Evolutionary conservation across 2,113 vertebrate genomes (phyloP).

Genomic region (Paedocypris sp.): DNA sequence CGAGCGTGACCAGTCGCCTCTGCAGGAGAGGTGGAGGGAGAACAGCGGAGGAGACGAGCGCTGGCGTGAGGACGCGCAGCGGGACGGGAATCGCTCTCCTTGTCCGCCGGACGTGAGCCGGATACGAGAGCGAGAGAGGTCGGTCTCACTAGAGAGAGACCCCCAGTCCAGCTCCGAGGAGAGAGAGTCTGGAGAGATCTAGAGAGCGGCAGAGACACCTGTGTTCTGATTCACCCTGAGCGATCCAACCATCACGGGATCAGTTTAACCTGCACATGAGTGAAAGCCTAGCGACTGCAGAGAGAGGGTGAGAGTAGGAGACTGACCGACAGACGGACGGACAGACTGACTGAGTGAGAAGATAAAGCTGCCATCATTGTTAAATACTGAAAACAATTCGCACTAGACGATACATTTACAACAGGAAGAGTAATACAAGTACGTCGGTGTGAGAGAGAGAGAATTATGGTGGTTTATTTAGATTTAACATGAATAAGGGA

Average conservation of each 20-base stretch:
- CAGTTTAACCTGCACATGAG: not conserved
- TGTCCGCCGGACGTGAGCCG: not conserved
- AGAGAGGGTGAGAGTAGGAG: not conserved
- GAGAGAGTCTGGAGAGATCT: conserved; percentile 66
- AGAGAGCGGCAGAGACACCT: not conserved
- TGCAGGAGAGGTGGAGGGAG: conserved; percentile 35
- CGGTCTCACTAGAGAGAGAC: conserved; percentile 56
- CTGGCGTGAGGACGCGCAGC: too few relatives aligned
- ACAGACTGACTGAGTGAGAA: conserved; percentile 12
- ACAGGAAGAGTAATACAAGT: too few relatives aligned
- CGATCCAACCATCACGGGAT: conserved; percentile 13
- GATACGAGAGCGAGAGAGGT: conserved; percentile 46
- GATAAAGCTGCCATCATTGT: too few relatives aligned
- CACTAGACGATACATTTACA: too few relatives aligned
- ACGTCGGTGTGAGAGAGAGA: too few relatives aligned
- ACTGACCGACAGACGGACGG: not conserved
- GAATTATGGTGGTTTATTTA: too few relatives aligned
- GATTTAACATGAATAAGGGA: too few relatives aligned
- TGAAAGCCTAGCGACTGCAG: not conserved
- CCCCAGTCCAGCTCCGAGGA: conserved; percentile 62
- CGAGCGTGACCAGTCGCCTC: conserved; percentile 44
- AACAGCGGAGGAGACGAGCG: conserved; percentile 26
- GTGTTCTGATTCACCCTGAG: not conserved
- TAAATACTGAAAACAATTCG: too few relatives aligned
- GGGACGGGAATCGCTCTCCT: conserved; percentile 27